Base-by-base conservation (phyloP, 2,888 invertebrate genomes). In the Reticulitermes lucifugus region DNA sequence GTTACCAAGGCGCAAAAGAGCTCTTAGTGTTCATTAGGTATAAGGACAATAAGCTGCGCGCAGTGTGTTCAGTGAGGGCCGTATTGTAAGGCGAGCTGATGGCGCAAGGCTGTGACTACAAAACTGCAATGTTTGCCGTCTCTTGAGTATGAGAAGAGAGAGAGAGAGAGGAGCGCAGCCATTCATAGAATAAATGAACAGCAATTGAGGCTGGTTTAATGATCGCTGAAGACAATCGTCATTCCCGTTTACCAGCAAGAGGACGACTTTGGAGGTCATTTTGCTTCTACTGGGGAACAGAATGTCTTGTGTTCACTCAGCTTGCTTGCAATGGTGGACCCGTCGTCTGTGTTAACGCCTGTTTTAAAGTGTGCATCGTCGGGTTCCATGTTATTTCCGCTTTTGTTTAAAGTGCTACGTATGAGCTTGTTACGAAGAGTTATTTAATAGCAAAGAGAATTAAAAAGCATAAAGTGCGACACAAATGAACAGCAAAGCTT, bases 161-260 rank as follows among this genome's bases (percentile, higher is more conserved):
- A 35, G 35, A 14, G 12, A 9, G 51, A 65, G n/a, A 65, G 6
- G 65, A 22, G 7, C 65, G n/a, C n/a, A 65, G 65, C 65, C 65
- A 65, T 65, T 65, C 0, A 7, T 65, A 25, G n/a, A 25, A 65
- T 65, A 65, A 65, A 65, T n/a, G 65, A 65, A 6, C 65, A 25
- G n/a, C 10, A 65, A 65, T 65, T 65, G 65, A 65, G n/a, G 65
- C 65, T 25, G 55, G n/a, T 65, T 25, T 65, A 65, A 65, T 65
- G 65, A n/a, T 65, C n/a, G 25, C 65, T 55, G 65, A 65, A 65
- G 65, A 65, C 60, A 65, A n/a, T n/a, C 25, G 10, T 65, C 25
- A 25, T 65, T n/a, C 65, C 25, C n/a, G 25, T 65, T 65, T 25
- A 65, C 65, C 12, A 65, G 65, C 65, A 60, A 60, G 60, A 60